These are phyloP conservation scores for Unio delphinus DNA, from an alignment of 2,888 invertebrate species.

Conservation along the genomic window DNA sequence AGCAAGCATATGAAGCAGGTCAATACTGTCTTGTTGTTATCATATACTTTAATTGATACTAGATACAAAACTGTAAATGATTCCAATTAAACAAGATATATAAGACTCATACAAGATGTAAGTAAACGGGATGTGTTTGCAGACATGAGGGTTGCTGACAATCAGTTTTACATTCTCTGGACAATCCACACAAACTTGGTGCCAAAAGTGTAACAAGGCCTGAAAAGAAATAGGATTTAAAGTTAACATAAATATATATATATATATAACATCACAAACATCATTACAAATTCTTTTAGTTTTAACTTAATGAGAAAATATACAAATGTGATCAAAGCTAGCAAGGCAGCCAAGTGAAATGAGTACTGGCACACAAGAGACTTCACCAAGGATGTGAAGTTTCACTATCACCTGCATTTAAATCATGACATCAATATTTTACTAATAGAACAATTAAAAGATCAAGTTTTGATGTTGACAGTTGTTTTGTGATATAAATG, in stretches of 20 bases:
- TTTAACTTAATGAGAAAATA: no score
- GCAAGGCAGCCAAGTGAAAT: no score
- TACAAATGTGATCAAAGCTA: no score
- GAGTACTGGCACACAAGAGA: no score
- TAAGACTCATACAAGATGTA: constrained; percentile 83
- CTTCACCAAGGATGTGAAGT: no score
- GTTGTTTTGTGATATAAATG: no score
- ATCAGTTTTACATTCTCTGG: constrained; percentile 92
- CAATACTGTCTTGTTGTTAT: no score
- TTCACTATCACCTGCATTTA: no score
- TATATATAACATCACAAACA: background rate
- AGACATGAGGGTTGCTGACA: constrained; percentile 88
- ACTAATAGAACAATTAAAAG: no score
- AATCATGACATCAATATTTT: no score
- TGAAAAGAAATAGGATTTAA: constrained; percentile 23
- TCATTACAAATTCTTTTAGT: background rate
- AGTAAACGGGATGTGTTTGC: constrained; percentile 95
- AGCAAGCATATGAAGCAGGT: no score
- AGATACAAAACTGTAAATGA: background rate
- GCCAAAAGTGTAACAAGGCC: constrained; percentile 92
- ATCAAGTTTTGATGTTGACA: no score
- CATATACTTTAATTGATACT: background rate
- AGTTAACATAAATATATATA: background rate
- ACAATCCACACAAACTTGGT: constrained; percentile 92
- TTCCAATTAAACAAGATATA: constrained; percentile 68